Evolutionary conservation across 2,888 invertebrate genomes (phyloP), one percentile per base, ranked within the genome.

Genomic region (Sialis lutaria): DNA sequence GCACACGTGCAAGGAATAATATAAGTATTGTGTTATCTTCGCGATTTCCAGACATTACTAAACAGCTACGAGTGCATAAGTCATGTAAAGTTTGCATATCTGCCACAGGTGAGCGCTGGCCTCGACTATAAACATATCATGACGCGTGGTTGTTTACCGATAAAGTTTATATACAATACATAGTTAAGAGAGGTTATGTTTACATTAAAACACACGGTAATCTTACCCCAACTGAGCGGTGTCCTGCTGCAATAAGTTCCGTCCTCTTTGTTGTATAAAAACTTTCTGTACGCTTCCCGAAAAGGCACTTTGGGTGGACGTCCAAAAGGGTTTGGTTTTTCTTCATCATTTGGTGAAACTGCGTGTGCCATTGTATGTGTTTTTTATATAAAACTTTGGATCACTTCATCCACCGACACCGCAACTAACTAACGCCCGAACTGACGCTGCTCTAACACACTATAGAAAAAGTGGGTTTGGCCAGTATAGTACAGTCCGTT

Each of bases 181-280:
- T 13, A 6, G 40, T n/a, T 13, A 40, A 5, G 40, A 40, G 40
- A 40, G 13, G 13, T 13, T 22, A 22, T 40, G 40, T 7, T 13
- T 13, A 49, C 45, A 40, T 48, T 47, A 45, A 48, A 46, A 48
- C 45, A 48, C 45, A 50, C 33, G 44, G 49, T 46, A 50, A 49
- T 62, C 76, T 77, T 64, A 82, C 82, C 79, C 82, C 82, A 82
- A 62, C 77, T 68, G 50, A 65, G 62, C 12, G 69, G 67, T 42
- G 77, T 74, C 45, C 79, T 67, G 3, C 78, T 78, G 50, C 78
- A 60, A 50, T 79, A 69, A 13, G 74, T 77, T 40, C 75, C 71
- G 33, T 76, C 71, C 45, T 70, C 68, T 0, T 73, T 64, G 54
- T 82, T 73, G 57, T 72, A 72, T 12, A 75, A 48, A 54, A 67